Evolutionary conservation across 2,113 vertebrate genomes (phyloP).

Genomic region (Istiophorus platypterus): DNA sequence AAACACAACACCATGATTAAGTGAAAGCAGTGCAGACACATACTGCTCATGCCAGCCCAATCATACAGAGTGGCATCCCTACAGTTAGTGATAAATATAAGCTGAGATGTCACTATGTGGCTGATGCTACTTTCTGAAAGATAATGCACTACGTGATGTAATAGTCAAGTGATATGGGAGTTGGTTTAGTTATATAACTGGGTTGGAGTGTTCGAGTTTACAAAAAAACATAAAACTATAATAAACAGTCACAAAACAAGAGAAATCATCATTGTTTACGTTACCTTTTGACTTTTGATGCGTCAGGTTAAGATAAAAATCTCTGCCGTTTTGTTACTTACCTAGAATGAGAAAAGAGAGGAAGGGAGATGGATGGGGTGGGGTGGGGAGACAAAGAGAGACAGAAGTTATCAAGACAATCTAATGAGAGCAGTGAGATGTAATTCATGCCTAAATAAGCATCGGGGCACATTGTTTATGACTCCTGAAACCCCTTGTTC

Average conservation of each 20-base stretch:
- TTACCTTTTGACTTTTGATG: constrained; percentile 64
- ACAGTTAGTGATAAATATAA: constrained; percentile 37
- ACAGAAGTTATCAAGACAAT: constrained; percentile 60
- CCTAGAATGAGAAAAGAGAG: constrained; percentile 67
- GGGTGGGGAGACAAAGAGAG: not conserved
- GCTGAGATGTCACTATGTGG: constrained; percentile 9
- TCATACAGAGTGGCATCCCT: constrained; percentile 38
- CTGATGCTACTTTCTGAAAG: constrained; percentile 11
- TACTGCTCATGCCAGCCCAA: constrained; percentile 37
- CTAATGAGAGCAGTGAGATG: constrained; percentile 58
- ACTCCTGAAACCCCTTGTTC: constrained; percentile 7
- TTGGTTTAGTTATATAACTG: not conserved
- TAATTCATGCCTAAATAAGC: constrained; percentile 62
- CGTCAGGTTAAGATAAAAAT: constrained; percentile 57
- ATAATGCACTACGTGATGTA: constrained; percentile 15
- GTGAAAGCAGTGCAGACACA: constrained; percentile 46
- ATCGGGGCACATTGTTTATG: constrained; percentile 10
- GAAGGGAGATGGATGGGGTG: not conserved
- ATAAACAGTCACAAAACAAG: constrained; percentile 2
- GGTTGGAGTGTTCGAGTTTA: not conserved
- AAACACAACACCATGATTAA: constrained; percentile 72
- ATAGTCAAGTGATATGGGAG: not conserved
- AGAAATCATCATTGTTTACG: not conserved
- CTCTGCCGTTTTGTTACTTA: constrained; percentile 70
- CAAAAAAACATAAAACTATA: not conserved